phyloP scores from a whole-genome alignment of 2,888 invertebrate species.

The Calliopum simillimum region DNA sequence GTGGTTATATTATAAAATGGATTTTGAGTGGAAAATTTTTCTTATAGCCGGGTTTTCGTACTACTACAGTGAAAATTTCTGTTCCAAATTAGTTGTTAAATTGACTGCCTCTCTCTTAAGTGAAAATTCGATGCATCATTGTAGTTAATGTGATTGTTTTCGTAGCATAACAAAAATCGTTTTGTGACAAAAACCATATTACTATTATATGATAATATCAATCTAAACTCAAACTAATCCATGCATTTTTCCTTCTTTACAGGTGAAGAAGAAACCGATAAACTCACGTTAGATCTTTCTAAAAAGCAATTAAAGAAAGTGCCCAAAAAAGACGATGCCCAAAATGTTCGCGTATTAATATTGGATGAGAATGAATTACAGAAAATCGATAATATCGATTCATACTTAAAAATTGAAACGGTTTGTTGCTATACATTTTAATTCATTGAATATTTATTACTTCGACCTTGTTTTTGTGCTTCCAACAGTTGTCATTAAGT shows the following conservation, averaged over 20 bases:
- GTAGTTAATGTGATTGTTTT: too few relatives aligned
- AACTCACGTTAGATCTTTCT: slow-evolving; percentile 77
- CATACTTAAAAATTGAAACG: slow-evolving; percentile 81
- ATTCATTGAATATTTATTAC: neutral
- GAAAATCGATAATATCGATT: slow-evolving; percentile 87
- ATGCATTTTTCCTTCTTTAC: slow-evolving; percentile 31
- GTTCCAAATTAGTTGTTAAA: too few relatives aligned
- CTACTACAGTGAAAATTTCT: too few relatives aligned
- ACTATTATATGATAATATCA: neutral
- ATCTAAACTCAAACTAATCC: neutral
- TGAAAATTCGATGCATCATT: too few relatives aligned
- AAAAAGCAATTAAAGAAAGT: slow-evolving; percentile 85
- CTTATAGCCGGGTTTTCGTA: too few relatives aligned
- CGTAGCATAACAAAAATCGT: too few relatives aligned
- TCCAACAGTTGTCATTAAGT: slow-evolving; percentile 82
- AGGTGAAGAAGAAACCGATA: slow-evolving; percentile 63
- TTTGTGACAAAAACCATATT: too few relatives aligned
- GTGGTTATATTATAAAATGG: too few relatives aligned
- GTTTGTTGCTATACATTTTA: slow-evolving; percentile 66
- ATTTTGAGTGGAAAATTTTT: too few relatives aligned
- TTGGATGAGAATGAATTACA: slow-evolving; percentile 90
- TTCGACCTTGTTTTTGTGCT: slow-evolving; percentile 43
- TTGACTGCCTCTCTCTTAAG: too few relatives aligned
- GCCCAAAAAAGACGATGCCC: slow-evolving; percentile 77
- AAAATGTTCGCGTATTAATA: slow-evolving; percentile 77